A percentile compares a stretch with the other conserved stretches of the same genome.
Evolutionary conservation across 2,113 vertebrate genomes (phyloP).

Genomic region (Pseudorectes ferrugineus): DNA sequence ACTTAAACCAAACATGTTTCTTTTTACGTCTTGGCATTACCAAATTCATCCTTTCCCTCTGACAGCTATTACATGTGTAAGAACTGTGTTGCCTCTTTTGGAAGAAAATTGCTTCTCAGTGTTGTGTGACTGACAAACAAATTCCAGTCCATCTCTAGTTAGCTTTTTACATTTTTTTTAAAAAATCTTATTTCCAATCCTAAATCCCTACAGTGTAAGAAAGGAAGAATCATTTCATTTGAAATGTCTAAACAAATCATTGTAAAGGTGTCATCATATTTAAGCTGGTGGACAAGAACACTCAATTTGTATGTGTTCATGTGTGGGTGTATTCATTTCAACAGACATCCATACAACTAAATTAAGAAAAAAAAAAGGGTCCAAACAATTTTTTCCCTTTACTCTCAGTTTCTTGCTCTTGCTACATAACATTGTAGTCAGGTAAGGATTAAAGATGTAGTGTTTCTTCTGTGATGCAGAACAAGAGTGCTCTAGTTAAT

Average conservation of each 20-base stretch:
- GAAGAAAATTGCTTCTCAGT: not conserved
- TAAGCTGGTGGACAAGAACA: not conserved
- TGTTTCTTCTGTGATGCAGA: not conserved
- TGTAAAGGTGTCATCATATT: not conserved
- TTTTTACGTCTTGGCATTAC: not conserved
- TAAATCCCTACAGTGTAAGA: not conserved
- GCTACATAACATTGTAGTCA: not conserved
- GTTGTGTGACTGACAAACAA: not conserved
- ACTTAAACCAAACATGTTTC: not conserved
- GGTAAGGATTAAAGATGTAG: not conserved
- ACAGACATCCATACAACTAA: rapidly evolving
- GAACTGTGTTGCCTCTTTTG: not conserved
- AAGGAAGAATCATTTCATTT: not conserved
- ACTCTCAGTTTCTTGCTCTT: not conserved
- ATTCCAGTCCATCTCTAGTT: not conserved
- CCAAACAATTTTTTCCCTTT: not conserved
- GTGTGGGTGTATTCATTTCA: not conserved
- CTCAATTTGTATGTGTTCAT: not conserved
- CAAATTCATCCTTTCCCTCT: not conserved
- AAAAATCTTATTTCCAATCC: not conserved
- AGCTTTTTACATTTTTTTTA: not conserved
- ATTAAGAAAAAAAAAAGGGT: not conserved
- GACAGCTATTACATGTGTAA: not conserved
- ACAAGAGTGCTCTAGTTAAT: not conserved
- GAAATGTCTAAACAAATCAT: not conserved